Percentiles rank a stretch among this genome's conserved stretches.
phyloP scores from a whole-genome alignment of 2,888 invertebrate genomes.

The Spialia ferax region DNA sequence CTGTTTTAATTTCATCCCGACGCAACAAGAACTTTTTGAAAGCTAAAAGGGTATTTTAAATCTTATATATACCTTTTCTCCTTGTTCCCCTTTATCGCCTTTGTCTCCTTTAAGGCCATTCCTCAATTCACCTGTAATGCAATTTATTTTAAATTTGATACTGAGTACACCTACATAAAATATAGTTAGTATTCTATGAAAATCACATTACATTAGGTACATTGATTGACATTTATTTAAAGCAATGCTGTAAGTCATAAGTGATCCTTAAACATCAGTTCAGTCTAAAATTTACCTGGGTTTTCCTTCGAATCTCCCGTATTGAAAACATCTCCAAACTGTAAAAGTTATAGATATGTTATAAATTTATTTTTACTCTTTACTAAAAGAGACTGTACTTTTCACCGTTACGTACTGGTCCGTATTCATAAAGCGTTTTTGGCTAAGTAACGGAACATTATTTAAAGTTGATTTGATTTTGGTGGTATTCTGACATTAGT shows the following conservation, averaged over 20 bases:
- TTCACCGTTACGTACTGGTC: neutral
- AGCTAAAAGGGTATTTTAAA: neutral
- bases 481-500: too few species aligned
- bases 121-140: slow-evolving; percentile 6
- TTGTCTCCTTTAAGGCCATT: slow-evolving; percentile 10
- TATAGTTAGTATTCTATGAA: too few species aligned
- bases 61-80: slow-evolving; percentile 39
- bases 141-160: neutral
- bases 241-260: too few species aligned
- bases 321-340: neutral
- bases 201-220: too few species aligned
- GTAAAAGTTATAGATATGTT: neutral
- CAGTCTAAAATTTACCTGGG: neutral
- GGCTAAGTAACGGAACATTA: too few species aligned
- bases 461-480: too few species aligned
- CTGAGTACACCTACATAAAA: too few species aligned
- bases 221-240: too few species aligned
- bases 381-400: neutral
- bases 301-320: slow-evolving; percentile 1
- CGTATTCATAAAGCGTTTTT: too few species aligned
- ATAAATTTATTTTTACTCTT: neutral
- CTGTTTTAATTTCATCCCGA: too few species aligned
- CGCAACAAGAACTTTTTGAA: too few species aligned
- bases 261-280: too few species aligned
- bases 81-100: slow-evolving; percentile 43